Conservation (phyloP, 2,113 vertebrate genomes). For the Pangasianodon gigas region DNA sequence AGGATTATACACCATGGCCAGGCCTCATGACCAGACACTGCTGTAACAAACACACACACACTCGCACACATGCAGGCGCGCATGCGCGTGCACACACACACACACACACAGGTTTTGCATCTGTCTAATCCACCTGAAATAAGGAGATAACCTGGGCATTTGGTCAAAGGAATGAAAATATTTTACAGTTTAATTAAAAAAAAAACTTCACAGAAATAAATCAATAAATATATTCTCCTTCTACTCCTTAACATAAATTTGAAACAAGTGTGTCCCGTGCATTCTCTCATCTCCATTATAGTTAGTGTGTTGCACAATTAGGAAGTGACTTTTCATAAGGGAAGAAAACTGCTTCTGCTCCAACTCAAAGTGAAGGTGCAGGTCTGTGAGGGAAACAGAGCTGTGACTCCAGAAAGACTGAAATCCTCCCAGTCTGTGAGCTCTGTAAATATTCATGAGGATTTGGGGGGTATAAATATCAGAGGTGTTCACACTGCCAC, state of each 20-base stretch:
- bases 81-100: constrained; percentile 60
- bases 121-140: constrained; percentile 50
- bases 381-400: constrained; percentile 62
- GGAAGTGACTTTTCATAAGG: constrained; percentile 19
- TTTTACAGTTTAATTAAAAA: constrained; percentile 29
- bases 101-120: constrained; percentile 36
- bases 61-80: constrained; percentile 61
- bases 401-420: constrained; percentile 72
- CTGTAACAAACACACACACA: constrained; percentile 45
- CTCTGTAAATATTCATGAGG: constrained; percentile 83
- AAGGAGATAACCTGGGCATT: constrained; percentile 36
- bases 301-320: constrained; percentile 5
- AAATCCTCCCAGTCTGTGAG: constrained; percentile 71
- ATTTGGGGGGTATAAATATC: constrained; percentile 84
- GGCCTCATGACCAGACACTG: constrained; percentile 84
- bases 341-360: constrained; percentile 38
- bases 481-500: constrained; percentile 79
- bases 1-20: constrained; percentile 88
- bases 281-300: not conserved
- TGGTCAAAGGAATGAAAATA: constrained; percentile 32
- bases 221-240: constrained; percentile 10
- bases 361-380: constrained; percentile 25
- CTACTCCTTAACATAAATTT: constrained; percentile 15
- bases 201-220: constrained; percentile 17
- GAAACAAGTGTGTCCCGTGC: constrained; percentile 14